Evolutionary conservation across 2,797 vertebrate species (phyloP).

Genomic region (Chrysocyon brachyurus): DNA sequence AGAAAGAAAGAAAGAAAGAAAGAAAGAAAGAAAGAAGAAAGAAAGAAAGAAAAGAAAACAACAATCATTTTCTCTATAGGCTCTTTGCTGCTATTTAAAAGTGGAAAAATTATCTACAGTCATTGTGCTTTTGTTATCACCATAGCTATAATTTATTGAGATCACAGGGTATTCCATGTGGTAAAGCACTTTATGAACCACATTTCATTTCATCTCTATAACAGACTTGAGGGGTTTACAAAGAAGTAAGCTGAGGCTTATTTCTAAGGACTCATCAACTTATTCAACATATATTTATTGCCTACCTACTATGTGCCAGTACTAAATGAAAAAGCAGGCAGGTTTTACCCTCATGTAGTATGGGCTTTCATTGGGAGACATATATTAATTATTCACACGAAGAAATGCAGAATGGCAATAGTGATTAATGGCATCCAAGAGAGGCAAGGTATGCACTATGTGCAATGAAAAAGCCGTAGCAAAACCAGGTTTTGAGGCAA

Average conservation of each 20-base stretch:
- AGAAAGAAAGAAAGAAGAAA: background rate
- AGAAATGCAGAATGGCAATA: background rate
- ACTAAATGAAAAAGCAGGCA: background rate
- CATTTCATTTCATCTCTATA: background rate
- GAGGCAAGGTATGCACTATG: background rate
- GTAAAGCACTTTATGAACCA: background rate
- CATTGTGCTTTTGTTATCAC: slow-evolving; percentile 29
- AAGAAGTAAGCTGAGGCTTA: background rate
- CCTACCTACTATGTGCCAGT: background rate
- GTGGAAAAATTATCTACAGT: background rate
- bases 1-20: background rate
- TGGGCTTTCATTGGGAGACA: background rate
- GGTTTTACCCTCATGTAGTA: background rate
- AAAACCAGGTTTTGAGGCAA: background rate
- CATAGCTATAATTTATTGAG: background rate
- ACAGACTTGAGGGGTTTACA: background rate
- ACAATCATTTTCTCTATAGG: background rate
- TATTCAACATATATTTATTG: background rate
- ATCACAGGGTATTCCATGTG: background rate
- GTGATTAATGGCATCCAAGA: background rate
- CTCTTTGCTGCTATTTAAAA: background rate
- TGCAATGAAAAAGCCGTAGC: background rate
- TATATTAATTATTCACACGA: background rate
- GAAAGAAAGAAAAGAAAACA: background rate
- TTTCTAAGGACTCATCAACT: slow-evolving; percentile 3